phyloP scores from a whole-genome alignment of 2,797 vertebrate genomes.

The Aviceda cuculoides region DNA sequence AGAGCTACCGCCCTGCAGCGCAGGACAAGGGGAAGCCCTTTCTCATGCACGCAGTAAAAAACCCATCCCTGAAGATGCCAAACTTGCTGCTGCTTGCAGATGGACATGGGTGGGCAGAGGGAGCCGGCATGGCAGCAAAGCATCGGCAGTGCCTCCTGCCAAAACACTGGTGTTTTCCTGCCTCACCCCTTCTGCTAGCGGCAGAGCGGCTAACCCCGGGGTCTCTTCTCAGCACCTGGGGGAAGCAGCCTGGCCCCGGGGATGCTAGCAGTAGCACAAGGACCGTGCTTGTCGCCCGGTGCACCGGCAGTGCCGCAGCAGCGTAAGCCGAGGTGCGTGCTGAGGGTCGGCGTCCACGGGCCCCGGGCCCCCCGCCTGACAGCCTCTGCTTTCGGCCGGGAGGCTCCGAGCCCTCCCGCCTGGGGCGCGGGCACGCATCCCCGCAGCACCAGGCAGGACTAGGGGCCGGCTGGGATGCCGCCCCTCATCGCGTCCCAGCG shows the following conservation, averaged over 20 bases:
- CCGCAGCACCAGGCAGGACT: not conserved
- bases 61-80: fast-evolving
- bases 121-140: not conserved
- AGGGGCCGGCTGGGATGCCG: not conserved
- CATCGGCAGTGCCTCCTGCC: not conserved
- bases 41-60: not conserved
- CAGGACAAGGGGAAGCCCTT: fast-evolving
- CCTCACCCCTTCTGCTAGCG: fast-evolving
- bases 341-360: fast-evolving
- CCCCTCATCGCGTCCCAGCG: not conserved
- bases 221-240: not conserved
- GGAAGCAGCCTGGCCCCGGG: not conserved
- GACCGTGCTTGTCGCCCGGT: no score
- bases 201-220: fast-evolving
- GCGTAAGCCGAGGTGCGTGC: fast-evolving
- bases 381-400: not conserved
- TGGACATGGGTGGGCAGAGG: fast-evolving
- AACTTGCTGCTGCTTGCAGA: no score
- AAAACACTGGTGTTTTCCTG: not conserved
- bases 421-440: fast-evolving
- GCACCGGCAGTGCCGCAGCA: not conserved
- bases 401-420: not conserved
- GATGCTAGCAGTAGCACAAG: fast-evolving
- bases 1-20: fast-evolving
- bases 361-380: fast-evolving